phyloP scores from a whole-genome alignment of 2,113 vertebrate species.

The Cinclus cinclus region DNA sequence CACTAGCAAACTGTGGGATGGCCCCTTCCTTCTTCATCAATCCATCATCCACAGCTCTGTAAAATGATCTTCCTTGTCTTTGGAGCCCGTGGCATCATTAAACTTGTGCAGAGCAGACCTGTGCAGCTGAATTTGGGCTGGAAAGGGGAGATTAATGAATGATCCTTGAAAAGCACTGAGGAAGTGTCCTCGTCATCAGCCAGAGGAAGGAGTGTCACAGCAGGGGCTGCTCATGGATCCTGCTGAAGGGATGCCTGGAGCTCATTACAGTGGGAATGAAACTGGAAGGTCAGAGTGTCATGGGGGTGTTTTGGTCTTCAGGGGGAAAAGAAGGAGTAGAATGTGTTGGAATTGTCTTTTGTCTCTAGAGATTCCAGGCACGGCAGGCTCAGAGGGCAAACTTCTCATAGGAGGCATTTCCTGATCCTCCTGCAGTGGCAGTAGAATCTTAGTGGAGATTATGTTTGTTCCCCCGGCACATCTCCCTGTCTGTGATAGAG shows the following conservation, averaged over 20 bases:
- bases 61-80: neutral
- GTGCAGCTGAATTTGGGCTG: neutral
- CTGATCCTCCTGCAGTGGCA: neutral
- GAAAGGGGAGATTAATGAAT: neutral
- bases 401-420: neutral
- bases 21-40: neutral
- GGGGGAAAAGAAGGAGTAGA: neutral
- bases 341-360: neutral
- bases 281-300: conserved; percentile 14
- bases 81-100: neutral
- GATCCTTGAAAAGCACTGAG: neutral
- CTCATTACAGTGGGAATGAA: conserved; percentile 38
- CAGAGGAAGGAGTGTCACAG: neutral
- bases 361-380: neutral
- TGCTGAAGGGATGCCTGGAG: neutral
- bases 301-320: neutral
- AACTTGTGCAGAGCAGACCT: neutral
- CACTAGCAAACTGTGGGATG: neutral
- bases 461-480: neutral
- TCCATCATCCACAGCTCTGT: rapidly evolving
- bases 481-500: neutral
- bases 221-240: neutral
- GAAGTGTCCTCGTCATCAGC: neutral
- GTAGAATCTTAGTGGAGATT: neutral
- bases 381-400: neutral